Evolutionary conservation across 1,140 invertebrate genomes (phyloP).

Genomic region (Cylas formicarius): DNA sequence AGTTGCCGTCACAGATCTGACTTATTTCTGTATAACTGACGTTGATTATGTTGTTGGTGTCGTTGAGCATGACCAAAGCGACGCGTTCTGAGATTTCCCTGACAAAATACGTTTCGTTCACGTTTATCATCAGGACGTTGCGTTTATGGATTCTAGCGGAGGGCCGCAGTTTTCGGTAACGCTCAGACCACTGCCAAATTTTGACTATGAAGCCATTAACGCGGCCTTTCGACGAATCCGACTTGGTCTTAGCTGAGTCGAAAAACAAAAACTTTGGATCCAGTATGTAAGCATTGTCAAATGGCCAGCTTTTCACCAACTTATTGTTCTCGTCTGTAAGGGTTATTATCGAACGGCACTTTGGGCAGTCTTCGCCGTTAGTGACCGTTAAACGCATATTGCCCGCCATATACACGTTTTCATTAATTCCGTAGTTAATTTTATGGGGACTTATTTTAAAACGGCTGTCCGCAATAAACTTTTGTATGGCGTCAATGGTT

Average conservation of each 20-base stretch:
- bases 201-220: constrained; percentile 68
- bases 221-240: constrained; percentile 45
- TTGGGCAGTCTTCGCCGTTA: constrained; percentile 14
- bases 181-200: constrained; percentile 65
- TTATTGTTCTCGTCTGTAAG: constrained; percentile 12
- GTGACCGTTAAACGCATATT: constrained; percentile 8
- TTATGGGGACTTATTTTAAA: constrained; percentile 11
- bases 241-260: constrained; percentile 26
- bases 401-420: constrained; percentile 1
- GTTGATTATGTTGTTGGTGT: constrained; percentile 58
- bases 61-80: constrained; percentile 68
- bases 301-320: constrained; percentile 22
- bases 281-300: constrained; percentile 28
- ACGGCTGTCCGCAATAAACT: constrained; percentile 6
- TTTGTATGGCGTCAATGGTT: constrained; percentile 11
- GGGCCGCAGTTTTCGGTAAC: constrained; percentile 21
- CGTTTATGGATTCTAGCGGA: constrained; percentile 18
- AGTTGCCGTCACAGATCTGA: constrained; percentile 55
- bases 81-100: constrained; percentile 56
- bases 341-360: constrained; percentile 14
- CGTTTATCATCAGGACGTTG: constrained; percentile 4
- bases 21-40: constrained; percentile 63
- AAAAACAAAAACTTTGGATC: constrained; percentile 34
- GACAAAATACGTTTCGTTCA: constrained; percentile 26
- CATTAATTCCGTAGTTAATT: neutral